phyloP scores from a whole-genome alignment of 1,140 invertebrate genomes.

The Philotrypesis tridentata region DNA sequence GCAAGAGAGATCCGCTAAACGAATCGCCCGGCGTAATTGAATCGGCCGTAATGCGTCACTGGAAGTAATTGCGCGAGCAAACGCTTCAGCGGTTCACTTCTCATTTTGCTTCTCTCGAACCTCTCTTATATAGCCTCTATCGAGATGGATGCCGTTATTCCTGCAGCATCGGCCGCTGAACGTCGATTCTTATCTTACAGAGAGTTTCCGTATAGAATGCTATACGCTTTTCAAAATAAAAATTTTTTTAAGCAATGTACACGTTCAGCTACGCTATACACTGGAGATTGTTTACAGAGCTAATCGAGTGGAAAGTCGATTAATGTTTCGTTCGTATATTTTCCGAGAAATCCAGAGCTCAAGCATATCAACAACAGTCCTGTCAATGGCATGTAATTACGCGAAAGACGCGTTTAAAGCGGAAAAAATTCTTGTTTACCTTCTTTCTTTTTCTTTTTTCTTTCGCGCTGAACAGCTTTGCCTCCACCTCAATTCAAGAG shows the following conservation, averaged over 20 bases:
- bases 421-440: neutral
- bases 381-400: constrained; percentile 30
- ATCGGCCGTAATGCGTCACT: constrained; percentile 61
- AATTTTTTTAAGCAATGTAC: no score
- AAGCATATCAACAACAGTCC: neutral
- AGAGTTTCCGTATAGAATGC: no score
- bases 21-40: constrained; percentile 61
- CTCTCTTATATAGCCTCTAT: neutral
- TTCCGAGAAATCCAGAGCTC: neutral
- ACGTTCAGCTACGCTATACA: no score
- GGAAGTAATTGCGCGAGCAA: constrained; percentile 59
- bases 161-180: neutral
- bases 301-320: neutral
- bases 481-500: neutral
- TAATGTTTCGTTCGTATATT: neutral
- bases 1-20: constrained; percentile 53
- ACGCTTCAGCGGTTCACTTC: constrained; percentile 52
- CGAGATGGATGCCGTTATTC: constrained; percentile 29
- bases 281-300: neutral
- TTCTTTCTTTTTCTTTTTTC: neutral
- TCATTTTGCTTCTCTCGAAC: constrained; percentile 37
- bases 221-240: no score
- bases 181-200: neutral
- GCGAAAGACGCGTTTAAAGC: neutral
- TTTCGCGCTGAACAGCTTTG: neutral